Evolutionary conservation across 2,888 invertebrate genomes (phyloP), one percentile per base, ranked within the genome.

Genomic region (Diachrysia chrysitis): DNA sequence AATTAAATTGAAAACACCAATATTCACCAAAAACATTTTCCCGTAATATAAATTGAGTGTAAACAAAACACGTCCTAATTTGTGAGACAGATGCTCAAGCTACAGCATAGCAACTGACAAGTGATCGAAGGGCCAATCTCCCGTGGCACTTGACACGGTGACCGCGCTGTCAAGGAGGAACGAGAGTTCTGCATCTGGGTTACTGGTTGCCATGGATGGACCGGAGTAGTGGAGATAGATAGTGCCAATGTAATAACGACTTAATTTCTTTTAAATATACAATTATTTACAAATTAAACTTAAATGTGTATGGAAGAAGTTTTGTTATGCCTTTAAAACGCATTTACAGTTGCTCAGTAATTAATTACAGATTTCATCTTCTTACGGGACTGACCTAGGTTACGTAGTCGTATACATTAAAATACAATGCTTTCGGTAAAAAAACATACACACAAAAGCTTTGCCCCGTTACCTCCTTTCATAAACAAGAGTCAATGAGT

Each of bases 91-190:
- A 32, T 57, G 63, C 58, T 56, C 2, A 55, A 64, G 60, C 55
- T 56, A 63, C 66, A 65, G 64, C 83, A 61, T 78, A 76, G 82
- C 76, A 82, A 82, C 84, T 25, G 19, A 25, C 62, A 53, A 67
- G 69, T 73, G 76, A 72, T 78, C 72, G 63, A 60, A 76, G 71
- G 74, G 73, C 74, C 72, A 82, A 76, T 83, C 82, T 81, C 72
- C 83, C 53, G 66, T 78, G 48, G 61, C 70, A 83, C 85, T 83
- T 83, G 83, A 83, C 83, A 84, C 23, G 76, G 82, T 84, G 83
- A 83, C 85, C 85, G 83, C 75, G 78, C 72, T 67, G 51, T 70
- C 51, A 59, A 82, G 81, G 57, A 68, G 68, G 67, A 70, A 83
- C 68, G 58, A 73, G 63, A 61, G 55, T 59, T 42, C 62, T 71